Base-by-base conservation (phyloP, 2,888 invertebrate genomes). In the Spodoptera picta region DNA sequence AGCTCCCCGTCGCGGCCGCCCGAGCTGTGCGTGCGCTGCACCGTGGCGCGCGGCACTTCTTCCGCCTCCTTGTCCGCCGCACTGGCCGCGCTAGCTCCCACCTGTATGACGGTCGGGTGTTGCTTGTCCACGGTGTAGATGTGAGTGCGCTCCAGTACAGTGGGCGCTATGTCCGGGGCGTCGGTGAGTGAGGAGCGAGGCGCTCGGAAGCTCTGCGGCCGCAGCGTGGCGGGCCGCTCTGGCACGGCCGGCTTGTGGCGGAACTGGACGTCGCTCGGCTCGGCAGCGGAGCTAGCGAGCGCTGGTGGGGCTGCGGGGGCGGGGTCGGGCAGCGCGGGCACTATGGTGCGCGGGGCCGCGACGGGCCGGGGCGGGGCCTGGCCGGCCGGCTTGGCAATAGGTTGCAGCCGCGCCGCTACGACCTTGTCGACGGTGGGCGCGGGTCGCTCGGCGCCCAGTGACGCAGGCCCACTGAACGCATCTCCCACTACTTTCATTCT, bases 201-300 rank as follows among this genome's bases (percentile, higher is more conserved):
- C 60, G 87, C 93, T 66, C 95, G 90, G 85, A 94, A 95, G 85
- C 92, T 95, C 60, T 95, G 96, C 75, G 95, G 95, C 23, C 96
- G 95, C 64, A 97, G 92, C 50, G 96, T 96, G 46, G 96, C 96
- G 53, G 98, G 98, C 60, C 98, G 95, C 87, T 97, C 97, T 54
- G 98, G 98, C 75, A 98, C 96, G 55, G 97, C 97, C 6, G 98
- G 98, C 89, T 98, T 98, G 85, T 95, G 93, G 31, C 96, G 94
- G 73, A 96, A 86, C 83, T 95, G 95, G 49, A 96, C 95, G 50
- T 88, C 90, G 31, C 89, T 89, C 27, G 84, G 84, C 14, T 84
- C 87, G 10, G 67, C 31, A 7, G 65, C 84, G 43, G 61, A 27
- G 27, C 27, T 5, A 3, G 27, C 4, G 27, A 5, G 27, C 27